Base-by-base conservation (phyloP, 2,888 invertebrate species). In the Allophyes oxyacanthae region DNA sequence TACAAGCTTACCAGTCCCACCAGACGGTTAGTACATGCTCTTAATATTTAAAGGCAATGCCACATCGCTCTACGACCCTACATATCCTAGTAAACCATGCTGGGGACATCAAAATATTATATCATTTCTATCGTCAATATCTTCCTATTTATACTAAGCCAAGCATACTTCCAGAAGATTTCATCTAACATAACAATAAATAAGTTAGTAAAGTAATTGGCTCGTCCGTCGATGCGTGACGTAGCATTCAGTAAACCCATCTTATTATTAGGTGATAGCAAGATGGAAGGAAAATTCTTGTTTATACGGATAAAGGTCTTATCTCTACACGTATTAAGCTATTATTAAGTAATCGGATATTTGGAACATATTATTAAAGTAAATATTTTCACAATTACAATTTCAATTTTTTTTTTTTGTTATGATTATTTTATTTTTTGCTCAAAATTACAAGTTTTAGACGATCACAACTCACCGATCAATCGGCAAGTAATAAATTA, bases 241-340 rank as follows among this genome's bases (percentile, higher is more conserved):
- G 36, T 32, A 44, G 45, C 46, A 51, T 64, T 60, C 50, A 55
- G 52, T 52, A 59, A 49, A 62, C 28, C 44, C 45, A 61, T 73
- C 55, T 58, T 68, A 67, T 71, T 61, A 42, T 49, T 61, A 45
- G 38, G 68, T 64, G 51, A 41, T 40, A 36, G 48, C 69, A 34
- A 62, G 37, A 51, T 25, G 13, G 20, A 34, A 7, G 36, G 14
- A 33, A 34, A 62, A 55, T 45, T 28, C 43, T 51, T 51, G 36
- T 65, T 44, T 71, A 44, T 51, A 25, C 0, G 33, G 25, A 34
- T 33, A 7, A 20, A n/a, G 13, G 15, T 10, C 32, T 43, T 33
- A 3, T 33, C 15, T n/a, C n/a, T 6, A 25, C 6, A 25, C 4
- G 3, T 25, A 8, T 28, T 4, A 8, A 8, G 1, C 8, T 28